Percentiles rank a stretch among this genome's conserved stretches.
Conservation (phyloP, 2,888 invertebrate species). For the Lycophotia porphyrea region DNA sequence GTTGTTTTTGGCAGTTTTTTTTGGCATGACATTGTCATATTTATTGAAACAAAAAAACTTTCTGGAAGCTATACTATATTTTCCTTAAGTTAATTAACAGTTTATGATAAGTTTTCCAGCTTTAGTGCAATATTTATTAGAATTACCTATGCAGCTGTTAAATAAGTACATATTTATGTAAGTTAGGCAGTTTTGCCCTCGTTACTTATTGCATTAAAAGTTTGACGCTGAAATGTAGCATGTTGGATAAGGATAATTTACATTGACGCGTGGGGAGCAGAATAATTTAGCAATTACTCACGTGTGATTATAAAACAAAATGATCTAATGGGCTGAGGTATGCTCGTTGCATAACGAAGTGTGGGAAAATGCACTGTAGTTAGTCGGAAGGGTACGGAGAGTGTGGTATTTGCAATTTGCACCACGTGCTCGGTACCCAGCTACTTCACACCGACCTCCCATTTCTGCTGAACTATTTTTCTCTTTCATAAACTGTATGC, state of each 20-base stretch:
- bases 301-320: slow-evolving; percentile 56
- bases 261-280: slow-evolving; percentile 53
- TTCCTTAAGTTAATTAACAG: not conserved
- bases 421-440: slow-evolving; percentile 69
- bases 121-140: not conserved
- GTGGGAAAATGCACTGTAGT: slow-evolving; percentile 60
- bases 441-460: slow-evolving; percentile 73
- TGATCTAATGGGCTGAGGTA: slow-evolving; percentile 53
- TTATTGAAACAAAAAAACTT: slow-evolving; percentile 8
- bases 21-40: slow-evolving; percentile 6
- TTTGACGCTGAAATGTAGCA: slow-evolving; percentile 30
- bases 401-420: slow-evolving; percentile 80
- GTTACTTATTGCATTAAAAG: slow-evolving; percentile 40
- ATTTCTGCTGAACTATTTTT: slow-evolving; percentile 74
- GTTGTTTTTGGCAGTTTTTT: slow-evolving; percentile 7
- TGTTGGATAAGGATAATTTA: slow-evolving; percentile 41
- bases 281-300: slow-evolving; percentile 58
- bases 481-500: slow-evolving; percentile 41
- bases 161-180: slow-evolving; percentile 46
- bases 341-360: slow-evolving; percentile 55
- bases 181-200: slow-evolving; percentile 22
- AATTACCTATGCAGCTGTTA: not conserved
- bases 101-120: not conserved
- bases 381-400: slow-evolving; percentile 45
- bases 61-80: not conserved